Evolutionary conservation across 2,888 invertebrate genomes (phyloP).

Genomic region (Aspidiotus destructor): DNA sequence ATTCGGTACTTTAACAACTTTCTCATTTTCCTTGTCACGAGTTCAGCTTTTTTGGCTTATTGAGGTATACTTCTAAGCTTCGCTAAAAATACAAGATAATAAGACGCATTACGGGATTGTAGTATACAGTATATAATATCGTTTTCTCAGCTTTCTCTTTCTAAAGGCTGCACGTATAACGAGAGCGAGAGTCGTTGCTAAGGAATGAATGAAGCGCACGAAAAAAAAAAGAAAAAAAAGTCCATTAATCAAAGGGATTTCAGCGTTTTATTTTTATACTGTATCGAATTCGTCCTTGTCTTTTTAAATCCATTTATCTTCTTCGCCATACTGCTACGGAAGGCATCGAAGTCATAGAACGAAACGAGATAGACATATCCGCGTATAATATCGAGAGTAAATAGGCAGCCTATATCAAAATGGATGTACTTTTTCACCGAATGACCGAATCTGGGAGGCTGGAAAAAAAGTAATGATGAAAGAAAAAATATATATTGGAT

Average conservation of each 20-base stretch:
- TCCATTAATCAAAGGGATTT: slow-evolving; percentile 12
- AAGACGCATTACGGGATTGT: too few relatives aligned
- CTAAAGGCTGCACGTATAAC: too few relatives aligned
- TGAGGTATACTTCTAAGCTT: too few relatives aligned
- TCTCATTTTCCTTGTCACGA: too few relatives aligned
- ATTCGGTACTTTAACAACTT: too few relatives aligned
- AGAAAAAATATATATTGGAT: background rate
- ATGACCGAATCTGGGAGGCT: too few relatives aligned
- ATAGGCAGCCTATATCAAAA: background rate
- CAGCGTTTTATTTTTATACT: slow-evolving; percentile 16
- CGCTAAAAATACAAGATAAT: too few relatives aligned
- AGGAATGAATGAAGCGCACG: background rate
- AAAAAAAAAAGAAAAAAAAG: slow-evolving; percentile 4
- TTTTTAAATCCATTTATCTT: slow-evolving; percentile 16
- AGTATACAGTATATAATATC: too few relatives aligned
- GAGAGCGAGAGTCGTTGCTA: too few relatives aligned
- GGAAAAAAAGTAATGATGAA: too few relatives aligned
- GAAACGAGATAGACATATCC: background rate
- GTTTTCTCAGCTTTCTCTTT: too few relatives aligned
- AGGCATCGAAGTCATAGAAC: background rate
- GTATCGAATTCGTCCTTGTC: slow-evolving; percentile 15
- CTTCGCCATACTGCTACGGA: background rate
- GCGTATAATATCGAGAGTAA: background rate
- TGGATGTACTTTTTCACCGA: background rate
- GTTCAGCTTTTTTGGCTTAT: too few relatives aligned